Conservation (phyloP, 2,113 vertebrate genomes). For the Amblyopsis rosae region DNA sequence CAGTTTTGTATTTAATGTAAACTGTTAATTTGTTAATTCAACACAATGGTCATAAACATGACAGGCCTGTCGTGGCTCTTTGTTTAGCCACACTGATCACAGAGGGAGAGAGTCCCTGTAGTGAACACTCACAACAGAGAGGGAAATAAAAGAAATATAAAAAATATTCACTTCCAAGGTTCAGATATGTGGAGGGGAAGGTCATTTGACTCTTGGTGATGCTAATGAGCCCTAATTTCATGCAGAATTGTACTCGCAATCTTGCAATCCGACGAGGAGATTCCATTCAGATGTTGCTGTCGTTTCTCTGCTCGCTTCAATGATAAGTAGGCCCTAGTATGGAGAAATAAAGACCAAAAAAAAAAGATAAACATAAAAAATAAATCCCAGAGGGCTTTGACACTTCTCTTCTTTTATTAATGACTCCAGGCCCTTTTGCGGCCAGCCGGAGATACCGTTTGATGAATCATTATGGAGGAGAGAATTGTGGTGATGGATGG, state of each 20-base stretch:
- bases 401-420: constrained; percentile 80
- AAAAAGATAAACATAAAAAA: background rate
- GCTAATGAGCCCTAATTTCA: constrained; percentile 73
- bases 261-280: constrained; percentile 63
- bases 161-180: constrained; percentile 42
- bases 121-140: constrained; percentile 2
- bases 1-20: no score
- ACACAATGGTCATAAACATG: background rate
- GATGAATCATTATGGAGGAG: constrained; percentile 73
- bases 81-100: background rate
- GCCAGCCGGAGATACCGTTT: constrained; percentile 32
- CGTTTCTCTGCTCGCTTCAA: constrained; percentile 66
- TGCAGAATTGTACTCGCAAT: constrained; percentile 69
- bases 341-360: constrained; percentile 1
- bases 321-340: constrained; percentile 65
- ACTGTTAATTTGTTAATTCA: no score
- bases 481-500: constrained; percentile 68
- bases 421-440: constrained; percentile 72
- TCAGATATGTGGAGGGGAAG: constrained; percentile 41
- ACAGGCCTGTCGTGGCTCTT: background rate
- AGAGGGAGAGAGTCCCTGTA: constrained; percentile 26
- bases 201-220: constrained; percentile 65
- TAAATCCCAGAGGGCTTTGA: constrained; percentile 68
- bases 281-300: constrained; percentile 67
- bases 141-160: constrained; percentile 1